These are phyloP conservation scores for Rhopalosiphum padi DNA, from an alignment of 1,140 invertebrate genomes.

Conservation along the genomic window DNA sequence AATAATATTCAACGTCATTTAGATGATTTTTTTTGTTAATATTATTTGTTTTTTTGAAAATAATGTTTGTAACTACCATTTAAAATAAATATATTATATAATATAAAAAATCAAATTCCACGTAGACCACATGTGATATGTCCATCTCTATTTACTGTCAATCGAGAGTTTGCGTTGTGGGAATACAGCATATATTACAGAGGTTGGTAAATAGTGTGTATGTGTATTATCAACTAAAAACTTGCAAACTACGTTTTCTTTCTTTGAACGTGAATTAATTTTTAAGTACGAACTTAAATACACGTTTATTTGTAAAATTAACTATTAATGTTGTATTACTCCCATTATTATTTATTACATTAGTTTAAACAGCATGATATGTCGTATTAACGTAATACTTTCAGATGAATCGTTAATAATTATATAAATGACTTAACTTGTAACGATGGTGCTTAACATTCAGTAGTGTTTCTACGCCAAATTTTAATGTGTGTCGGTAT, in stretches of 20 bases:
- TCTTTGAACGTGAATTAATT: background rate
- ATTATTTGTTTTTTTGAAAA: too few species aligned
- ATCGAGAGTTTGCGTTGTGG: too few species aligned
- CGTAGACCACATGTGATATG: too few species aligned
- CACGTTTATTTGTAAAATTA: background rate
- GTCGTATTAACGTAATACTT: background rate
- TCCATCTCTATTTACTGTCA: too few species aligned
- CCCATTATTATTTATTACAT: background rate
- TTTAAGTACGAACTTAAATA: background rate
- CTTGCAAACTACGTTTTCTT: background rate
- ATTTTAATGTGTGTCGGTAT: background rate
- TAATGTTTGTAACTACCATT: too few species aligned
- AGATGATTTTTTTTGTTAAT: too few species aligned
- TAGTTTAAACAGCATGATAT: background rate
- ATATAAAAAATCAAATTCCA: too few species aligned
- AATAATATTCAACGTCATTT: too few species aligned
- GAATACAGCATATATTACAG: too few species aligned
- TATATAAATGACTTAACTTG: background rate
- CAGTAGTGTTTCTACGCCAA: background rate
- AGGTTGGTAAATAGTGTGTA: background rate
- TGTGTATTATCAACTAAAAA: background rate
- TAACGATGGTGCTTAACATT: conserved; percentile 8
- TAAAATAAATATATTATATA: too few species aligned
- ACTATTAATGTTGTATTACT: background rate
- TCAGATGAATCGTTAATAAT: background rate